Base-by-base conservation (phyloP, 2,113 vertebrate species). In the Heteronetta atricapilla region DNA sequence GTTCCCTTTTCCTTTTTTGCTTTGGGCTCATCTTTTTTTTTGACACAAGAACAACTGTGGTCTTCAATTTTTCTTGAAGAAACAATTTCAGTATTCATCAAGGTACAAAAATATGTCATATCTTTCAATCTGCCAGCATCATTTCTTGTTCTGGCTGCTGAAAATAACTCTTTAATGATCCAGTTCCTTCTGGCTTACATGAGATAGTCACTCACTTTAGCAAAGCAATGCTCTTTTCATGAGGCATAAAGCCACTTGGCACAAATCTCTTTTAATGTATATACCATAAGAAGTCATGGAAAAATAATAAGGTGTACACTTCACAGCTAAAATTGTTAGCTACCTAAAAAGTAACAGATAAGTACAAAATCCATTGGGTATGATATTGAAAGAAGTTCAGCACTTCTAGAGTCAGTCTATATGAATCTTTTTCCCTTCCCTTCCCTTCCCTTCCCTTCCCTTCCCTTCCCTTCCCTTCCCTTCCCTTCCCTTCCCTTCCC, bases 91-190 rank as follows among this genome's bases (percentile, higher is more conserved):
- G 1, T 80, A 85, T 89, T 87, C 77, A 82, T 92, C 83, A 90
- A 95, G 82, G 74, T 92, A 92, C 81, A 95, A 95, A 55, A 76
- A 19, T 82, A 93, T 94, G 92, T 93, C 93, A 92, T 82, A 82
- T 66, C 40, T 90, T 97, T 95, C 93, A 84, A 82, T 82, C 40
- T 7, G 19, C 40, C 40, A 76, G 8, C 46, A 73, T 44, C 50
- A 85, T 69, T 87, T 76, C 50, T 89, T 87, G 58, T 86, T 67
- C 83, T 82, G n/a, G 66, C 50, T 93, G 77, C 96, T 93, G 92
- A 96, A 95, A 96, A 96, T 84, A 96, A 93, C 17, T 93, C 82
- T 87, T 76, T 74, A 73, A 91, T 70, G 75, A 89, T 91, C 69
- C 70, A 34, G n/a, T 42, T 87, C 77, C 88, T 95, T 38, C 55